phyloP scores from a whole-genome alignment of 2,797 vertebrate species.

The Argyrosomus regius region DNA sequence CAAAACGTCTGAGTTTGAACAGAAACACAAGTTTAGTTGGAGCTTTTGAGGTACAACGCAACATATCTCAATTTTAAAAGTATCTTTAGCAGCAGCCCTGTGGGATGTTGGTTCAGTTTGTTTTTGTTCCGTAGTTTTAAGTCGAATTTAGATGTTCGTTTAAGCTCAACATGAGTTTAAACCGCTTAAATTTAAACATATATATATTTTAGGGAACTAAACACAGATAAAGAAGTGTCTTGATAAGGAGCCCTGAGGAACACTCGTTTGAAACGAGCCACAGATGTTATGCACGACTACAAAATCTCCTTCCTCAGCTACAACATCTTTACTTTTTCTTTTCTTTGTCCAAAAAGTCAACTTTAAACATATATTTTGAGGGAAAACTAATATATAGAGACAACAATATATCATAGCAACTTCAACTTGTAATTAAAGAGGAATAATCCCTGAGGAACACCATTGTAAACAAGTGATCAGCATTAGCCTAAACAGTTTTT shows the following conservation, averaged over 20 bases:
- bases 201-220: neutral
- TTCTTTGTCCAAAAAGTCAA: no score
- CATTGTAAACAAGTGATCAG: neutral
- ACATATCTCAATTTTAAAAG: no score
- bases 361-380: neutral
- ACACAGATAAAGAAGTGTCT: no score
- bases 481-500: no score
- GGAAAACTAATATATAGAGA: no score
- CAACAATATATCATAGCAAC: no score
- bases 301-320: neutral
- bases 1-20: neutral
- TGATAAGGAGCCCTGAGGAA: no score
- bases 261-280: neutral
- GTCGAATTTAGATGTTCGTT: neutral
- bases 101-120: neutral
- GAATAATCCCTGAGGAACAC: constrained; percentile 12
- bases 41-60: neutral
- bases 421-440: no score
- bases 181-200: neutral
- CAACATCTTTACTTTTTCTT: no score
- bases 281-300: no score
- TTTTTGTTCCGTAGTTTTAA: neutral
- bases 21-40: neutral
- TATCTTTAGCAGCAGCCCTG: neutral
- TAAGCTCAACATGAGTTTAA: neutral